Base-by-base conservation (phyloP, 2,113 vertebrate genomes). In the Riparia riparia region DNA sequence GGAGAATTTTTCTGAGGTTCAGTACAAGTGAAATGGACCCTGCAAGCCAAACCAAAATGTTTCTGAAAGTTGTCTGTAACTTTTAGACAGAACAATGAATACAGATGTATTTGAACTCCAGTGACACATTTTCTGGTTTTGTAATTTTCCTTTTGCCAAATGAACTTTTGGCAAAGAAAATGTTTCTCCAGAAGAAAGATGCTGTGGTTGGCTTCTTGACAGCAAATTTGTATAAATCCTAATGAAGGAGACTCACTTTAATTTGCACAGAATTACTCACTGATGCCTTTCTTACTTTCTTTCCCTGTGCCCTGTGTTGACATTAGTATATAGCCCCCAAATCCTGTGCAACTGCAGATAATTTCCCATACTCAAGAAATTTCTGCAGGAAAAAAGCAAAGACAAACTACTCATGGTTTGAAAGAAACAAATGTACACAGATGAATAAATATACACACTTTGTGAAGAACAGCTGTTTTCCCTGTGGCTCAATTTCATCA, bases 181-280 rank as follows among this genome's bases (percentile, higher is more conserved):
- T 1, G 3, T 72, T 84, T 77, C 79, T 84, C 20, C n/a, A 31
- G 28, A 89, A 56, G 82, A 83, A 63, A 61, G 45, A 71, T 42
- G 50, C 49, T 82, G 58, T 14, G 0, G 18, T 82, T 96, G 90
- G 80, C 77, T 89, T 89, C 89, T 76, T 57, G 84, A 93, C 95
- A 97, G 81, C 70, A 85, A 37, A 82, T 94, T 70, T 83, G 68
- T 79, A 3, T 85, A 96, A 86, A 65, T 83, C 32, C n/a, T 86
- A n/a, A 22, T 37, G 76, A 82, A 93, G 63, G 86, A 89, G 39
- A 88, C 41, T 91, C 57, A 54, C 29, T 96, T 96, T 74, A 94
- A 96, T 95, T 76, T 69, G 82, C 41, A 50, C 18, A 37, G 51
- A 61, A 88, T 94, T 81, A 70, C 31, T 92, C 37, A 71, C 44